Percentiles rank a stretch among this genome's conserved stretches.
These are phyloP conservation scores for Saguinus midas DNA, from an alignment of 2,113 vertebrate species.

Conservation along the genomic window DNA sequence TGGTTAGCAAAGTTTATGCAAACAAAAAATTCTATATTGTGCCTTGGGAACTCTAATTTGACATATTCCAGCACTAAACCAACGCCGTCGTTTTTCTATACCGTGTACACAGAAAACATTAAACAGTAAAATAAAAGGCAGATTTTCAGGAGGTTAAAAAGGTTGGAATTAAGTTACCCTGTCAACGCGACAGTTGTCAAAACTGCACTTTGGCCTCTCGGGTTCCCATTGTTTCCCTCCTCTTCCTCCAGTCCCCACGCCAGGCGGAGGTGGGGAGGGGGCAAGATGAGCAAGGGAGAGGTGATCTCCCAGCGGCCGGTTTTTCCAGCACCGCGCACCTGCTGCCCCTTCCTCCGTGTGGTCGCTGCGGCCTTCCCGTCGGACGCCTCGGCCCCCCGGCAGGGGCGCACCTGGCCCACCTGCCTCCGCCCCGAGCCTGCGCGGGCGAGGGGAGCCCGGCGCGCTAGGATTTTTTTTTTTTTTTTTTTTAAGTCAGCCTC, in stretches of 20 bases:
- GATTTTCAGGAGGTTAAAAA: background rate
- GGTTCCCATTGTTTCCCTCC: background rate
- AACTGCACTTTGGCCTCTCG: background rate
- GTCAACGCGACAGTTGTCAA: background rate
- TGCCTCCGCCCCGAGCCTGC: background rate
- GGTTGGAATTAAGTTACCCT: background rate
- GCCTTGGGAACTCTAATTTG: background rate
- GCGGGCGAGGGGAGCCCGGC: background rate
- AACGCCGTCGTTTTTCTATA: background rate
- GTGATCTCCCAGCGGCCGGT: background rate
- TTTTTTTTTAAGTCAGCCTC: background rate
- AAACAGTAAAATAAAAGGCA: background rate
- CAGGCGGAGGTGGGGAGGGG: background rate
- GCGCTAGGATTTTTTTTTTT: background rate
- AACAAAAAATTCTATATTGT: constrained; percentile 26
- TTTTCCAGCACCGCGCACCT: constrained; percentile 12
- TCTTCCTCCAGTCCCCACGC: background rate
- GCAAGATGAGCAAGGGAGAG: background rate
- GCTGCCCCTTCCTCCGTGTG: background rate
- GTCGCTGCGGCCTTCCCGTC: background rate
- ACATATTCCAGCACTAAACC: background rate
- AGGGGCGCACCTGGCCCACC: background rate
- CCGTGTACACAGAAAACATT: background rate
- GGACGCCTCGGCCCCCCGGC: background rate
- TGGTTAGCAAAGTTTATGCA: constrained; percentile 55